phyloP scores from a whole-genome alignment of 2,888 invertebrate species.

The Crossocerus cetratus region DNA sequence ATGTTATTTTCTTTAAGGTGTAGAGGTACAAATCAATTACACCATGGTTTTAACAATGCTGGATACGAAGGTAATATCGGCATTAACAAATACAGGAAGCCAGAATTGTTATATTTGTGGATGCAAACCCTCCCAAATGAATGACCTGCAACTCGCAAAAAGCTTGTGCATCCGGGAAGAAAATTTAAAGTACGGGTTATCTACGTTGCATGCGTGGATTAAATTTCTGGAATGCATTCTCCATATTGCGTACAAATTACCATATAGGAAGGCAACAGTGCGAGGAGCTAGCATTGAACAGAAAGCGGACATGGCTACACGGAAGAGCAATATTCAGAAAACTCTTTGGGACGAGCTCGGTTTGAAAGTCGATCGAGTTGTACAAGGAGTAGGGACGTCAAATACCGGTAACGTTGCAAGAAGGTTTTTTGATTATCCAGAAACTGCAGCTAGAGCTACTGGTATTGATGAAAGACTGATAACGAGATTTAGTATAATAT shows the following conservation, averaged over 20 bases:
- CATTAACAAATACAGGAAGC: no score
- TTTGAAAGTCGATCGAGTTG: not conserved
- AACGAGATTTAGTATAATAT: not conserved
- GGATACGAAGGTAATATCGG: no score
- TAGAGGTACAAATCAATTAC: no score
- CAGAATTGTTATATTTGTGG: no score
- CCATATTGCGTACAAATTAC: not conserved
- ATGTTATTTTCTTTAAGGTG: no score
- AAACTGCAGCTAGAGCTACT: not conserved
- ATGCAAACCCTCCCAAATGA: no score
- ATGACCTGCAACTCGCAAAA: not conserved
- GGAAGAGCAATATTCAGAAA: not conserved
- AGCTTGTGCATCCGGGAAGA: not conserved
- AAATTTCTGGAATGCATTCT: not conserved
- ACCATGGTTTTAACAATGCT: no score
- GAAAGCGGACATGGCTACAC: not conserved
- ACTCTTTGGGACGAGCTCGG: not conserved
- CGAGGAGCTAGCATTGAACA: not conserved
- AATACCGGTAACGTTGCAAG: constrained; percentile 3
- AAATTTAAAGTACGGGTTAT: not conserved
- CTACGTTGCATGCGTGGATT: not conserved
- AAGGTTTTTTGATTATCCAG: constrained; percentile 2
- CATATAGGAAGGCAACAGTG: not conserved
- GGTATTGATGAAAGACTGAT: not conserved
- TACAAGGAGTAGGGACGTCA: constrained; percentile 8